Evolutionary conservation across 53 echinoderm and acorn worm species (phyloP), one percentile per base, ranked within the genome.

Genomic region (Paelopatides confundens): DNA sequence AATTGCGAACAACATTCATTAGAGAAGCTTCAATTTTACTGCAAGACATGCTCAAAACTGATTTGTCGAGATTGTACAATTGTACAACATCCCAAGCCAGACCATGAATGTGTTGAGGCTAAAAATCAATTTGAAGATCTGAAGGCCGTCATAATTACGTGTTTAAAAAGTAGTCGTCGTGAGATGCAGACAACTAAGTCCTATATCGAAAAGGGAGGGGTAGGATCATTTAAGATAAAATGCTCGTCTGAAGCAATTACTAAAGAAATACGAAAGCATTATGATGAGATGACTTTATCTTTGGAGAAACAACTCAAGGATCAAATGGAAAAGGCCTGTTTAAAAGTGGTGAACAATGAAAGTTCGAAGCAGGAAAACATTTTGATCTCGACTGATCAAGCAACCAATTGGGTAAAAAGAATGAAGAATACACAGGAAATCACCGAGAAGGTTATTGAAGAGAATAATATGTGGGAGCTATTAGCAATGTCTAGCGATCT

Each of bases 61-160:
- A 86, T 90, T 35, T 90, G 90, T 52, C 66, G 86, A 31, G 90
- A 86, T 40, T 90, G 90, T 35, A 79, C 90, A 11, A 79, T 90
- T 27, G 62, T 86, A 5, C 49, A 51, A 35, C 90, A 90, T 37
- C 10, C 50, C 2, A 76, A 77, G 21, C 85, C 89, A 37, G 36
- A 63, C 0, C 90, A 90, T 76, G 48, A 49, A 2, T 86, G 39
- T 26, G 12, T 66, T 15, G 90, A 90, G 14, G 82, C 67, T 4
- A 67, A 11, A 17, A 67, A 6, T 67, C 67, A 67, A 67, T 67
- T 67, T 26, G 31, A 67, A 8, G 58, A 54, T 2, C 5, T 48
- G 0, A 14, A 9, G 9, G 48, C 48, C 0, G 48, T 14, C 14
- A 14, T 48, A 1, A 48, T 14, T 48, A 14, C 48, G 10, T 48